A percentile compares a stretch with the other conserved stretches of the same genome.
phyloP scores from a whole-genome alignment of 2,888 invertebrate genomes.

The Sarcophaga caerulescens region DNA sequence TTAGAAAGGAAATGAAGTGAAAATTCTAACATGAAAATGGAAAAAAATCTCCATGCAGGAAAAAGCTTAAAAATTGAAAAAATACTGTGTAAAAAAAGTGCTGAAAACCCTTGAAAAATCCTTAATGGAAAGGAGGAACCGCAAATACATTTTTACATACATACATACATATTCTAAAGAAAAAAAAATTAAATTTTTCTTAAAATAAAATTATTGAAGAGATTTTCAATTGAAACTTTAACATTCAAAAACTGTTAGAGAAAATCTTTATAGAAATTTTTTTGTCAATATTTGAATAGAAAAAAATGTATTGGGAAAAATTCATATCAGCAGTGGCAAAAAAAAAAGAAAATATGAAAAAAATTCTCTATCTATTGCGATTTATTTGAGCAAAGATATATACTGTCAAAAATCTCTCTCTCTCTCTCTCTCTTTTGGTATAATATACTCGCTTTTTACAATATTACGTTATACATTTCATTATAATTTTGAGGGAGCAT shows the following conservation, averaged over 20 bases:
- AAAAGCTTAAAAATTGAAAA: neutral
- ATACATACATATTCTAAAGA: neutral
- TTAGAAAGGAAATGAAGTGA: neutral
- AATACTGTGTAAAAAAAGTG: slow-evolving; percentile 36
- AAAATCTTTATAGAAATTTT: neutral
- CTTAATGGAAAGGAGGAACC: slow-evolving; percentile 20
- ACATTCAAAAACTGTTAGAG: slow-evolving; percentile 31
- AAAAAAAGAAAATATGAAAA: slow-evolving; percentile 67
- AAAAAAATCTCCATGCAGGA: slow-evolving; percentile 12
- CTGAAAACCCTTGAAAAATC: slow-evolving; percentile 24
- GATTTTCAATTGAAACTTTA: neutral
- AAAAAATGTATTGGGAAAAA: slow-evolving; percentile 51
- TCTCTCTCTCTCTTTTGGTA: slow-evolving; percentile 1
- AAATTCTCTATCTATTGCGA: slow-evolving; percentile 80
- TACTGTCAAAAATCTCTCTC: slow-evolving; percentile 42
- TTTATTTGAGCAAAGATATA: slow-evolving; percentile 70
- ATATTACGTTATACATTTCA: slow-evolving; percentile 2
- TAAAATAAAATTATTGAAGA: too few relatives aligned
- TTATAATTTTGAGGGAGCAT: slow-evolving; percentile 42
- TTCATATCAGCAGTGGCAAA: slow-evolving; percentile 62
- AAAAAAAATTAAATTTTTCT: too few relatives aligned
- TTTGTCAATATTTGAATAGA: slow-evolving; percentile 56
- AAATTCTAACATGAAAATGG: neutral
- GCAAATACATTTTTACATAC: slow-evolving; percentile 1
- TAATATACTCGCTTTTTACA: slow-evolving; percentile 9